Evolutionary conservation across 1,140 invertebrate species (phyloP).

Genomic region (Agraylea sexmaculata): DNA sequence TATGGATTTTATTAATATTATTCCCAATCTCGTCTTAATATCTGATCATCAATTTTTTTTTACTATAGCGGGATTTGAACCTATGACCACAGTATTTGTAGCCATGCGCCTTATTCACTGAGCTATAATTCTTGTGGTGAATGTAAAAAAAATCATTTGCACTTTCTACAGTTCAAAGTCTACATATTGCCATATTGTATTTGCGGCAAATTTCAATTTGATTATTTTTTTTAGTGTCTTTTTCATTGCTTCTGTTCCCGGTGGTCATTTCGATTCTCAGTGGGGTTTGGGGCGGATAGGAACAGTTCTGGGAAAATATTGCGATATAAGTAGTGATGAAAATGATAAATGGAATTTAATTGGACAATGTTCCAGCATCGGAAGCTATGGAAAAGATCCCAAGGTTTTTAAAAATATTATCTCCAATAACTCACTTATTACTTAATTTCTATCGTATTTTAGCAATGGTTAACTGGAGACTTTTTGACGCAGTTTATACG

Average conservation of each 20-base stretch:
- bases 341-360: conserved; percentile 43
- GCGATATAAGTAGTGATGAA: conserved; percentile 39
- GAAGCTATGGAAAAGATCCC: conserved; percentile 56
- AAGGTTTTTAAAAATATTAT: conserved; percentile 24
- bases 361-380: conserved; percentile 85
- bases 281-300: conserved; percentile 67
- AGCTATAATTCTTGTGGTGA: too few relatives aligned
- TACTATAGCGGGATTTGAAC: too few relatives aligned
- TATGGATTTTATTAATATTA: too few relatives aligned
- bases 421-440: conserved; percentile 23
- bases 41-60: too few relatives aligned
- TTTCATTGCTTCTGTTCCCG: conserved; percentile 74
- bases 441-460: conserved; percentile 21
- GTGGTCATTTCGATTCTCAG: conserved; percentile 51
- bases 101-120: too few relatives aligned
- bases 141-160: too few relatives aligned
- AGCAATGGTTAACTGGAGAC: conserved; percentile 36
- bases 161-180: too few relatives aligned
- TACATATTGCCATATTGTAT: too few relatives aligned
- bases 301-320: conserved; percentile 51
- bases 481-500: conserved; percentile 33
- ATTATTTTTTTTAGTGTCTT: conserved; percentile 52
- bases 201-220: too few relatives aligned
- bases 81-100: too few relatives aligned
- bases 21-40: too few relatives aligned